Percentiles rank a stretch among this genome's conserved stretches.
Conservation (phyloP, 2,888 invertebrate species). For the Leptarthrus brevirostris region DNA sequence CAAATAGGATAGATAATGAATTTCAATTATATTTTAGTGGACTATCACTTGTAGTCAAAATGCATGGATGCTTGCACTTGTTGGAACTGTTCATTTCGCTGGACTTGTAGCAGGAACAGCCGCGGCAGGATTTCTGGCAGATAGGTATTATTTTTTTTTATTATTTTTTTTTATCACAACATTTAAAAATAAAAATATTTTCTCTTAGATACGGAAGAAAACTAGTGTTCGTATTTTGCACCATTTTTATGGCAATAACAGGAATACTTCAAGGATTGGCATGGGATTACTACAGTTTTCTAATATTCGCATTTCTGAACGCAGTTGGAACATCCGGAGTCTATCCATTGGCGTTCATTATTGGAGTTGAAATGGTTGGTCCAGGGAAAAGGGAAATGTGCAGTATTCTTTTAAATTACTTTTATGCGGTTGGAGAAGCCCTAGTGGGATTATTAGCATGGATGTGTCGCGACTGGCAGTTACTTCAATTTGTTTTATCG, state of each 20-base stretch:
- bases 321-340: conserved; percentile 74
- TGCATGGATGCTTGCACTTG: conserved; percentile 72
- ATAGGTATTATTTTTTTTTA: conserved; percentile 67
- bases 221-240: conserved; percentile 70
- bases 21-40: conserved; percentile 68
- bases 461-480: conserved; percentile 72
- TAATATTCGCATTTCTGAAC: conserved; percentile 70
- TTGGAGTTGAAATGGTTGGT: conserved; percentile 76
- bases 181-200: neutral
- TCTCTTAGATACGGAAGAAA: conserved; percentile 71
- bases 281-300: conserved; percentile 69
- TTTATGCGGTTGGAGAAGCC: conserved; percentile 75
- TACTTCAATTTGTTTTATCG: conserved; percentile 71
- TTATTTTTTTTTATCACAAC: neutral
- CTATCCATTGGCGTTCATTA: conserved; percentile 72
- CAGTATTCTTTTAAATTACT: conserved; percentile 73
- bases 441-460: conserved; percentile 72
- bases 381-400: conserved; percentile 73
- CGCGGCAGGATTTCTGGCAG: conserved; percentile 72
- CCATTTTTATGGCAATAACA: conserved; percentile 70
- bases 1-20: too few species aligned
- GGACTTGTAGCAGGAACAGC: conserved; percentile 74
- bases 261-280: conserved; percentile 71
- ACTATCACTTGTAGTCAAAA: conserved; percentile 72
- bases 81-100: conserved; percentile 74